These are phyloP conservation scores for Aplochiton taeniatus DNA, from an alignment of 2,797 vertebrate species.

Conservation along the genomic window DNA sequence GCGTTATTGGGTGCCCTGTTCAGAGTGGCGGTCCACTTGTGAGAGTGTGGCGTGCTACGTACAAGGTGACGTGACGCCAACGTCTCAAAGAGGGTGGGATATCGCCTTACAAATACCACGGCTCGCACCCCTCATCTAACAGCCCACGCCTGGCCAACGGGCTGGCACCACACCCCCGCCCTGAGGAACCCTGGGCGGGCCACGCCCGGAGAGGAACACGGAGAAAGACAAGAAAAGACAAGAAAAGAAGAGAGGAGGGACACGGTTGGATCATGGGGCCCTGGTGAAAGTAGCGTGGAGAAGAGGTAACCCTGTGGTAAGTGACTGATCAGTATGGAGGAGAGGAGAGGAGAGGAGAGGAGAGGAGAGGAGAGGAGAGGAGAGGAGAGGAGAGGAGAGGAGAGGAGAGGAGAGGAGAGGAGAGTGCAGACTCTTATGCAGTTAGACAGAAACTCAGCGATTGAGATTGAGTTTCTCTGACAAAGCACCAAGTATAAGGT, in stretches of 20 bases:
- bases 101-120: slow-evolving; percentile 71
- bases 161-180: slow-evolving; percentile 39
- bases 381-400: slow-evolving; percentile 52
- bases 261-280: slow-evolving; percentile 3
- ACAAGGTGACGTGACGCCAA: slow-evolving; percentile 72
- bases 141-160: slow-evolving; percentile 49
- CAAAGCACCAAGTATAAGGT: no score
- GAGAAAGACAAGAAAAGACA: background rate
- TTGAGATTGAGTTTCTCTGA: background rate
- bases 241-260: background rate
- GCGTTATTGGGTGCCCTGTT: slow-evolving; percentile 28
- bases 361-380: slow-evolving; percentile 25
- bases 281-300: slow-evolving; percentile 23
- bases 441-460: background rate
- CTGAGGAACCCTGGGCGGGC: slow-evolving; percentile 5
- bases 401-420: slow-evolving; percentile 47
- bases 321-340: slow-evolving; percentile 32
- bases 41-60: slow-evolving; percentile 54
- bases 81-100: slow-evolving; percentile 80
- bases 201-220: background rate
- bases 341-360: slow-evolving; percentile 59
- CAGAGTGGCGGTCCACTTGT: slow-evolving; percentile 51
- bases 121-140: slow-evolving; percentile 47
- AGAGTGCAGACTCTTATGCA: slow-evolving; percentile 9
- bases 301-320: slow-evolving; percentile 46